These are phyloP conservation scores for Anorthoa munda DNA, from an alignment of 2,888 invertebrate species.

Conservation along the genomic window DNA sequence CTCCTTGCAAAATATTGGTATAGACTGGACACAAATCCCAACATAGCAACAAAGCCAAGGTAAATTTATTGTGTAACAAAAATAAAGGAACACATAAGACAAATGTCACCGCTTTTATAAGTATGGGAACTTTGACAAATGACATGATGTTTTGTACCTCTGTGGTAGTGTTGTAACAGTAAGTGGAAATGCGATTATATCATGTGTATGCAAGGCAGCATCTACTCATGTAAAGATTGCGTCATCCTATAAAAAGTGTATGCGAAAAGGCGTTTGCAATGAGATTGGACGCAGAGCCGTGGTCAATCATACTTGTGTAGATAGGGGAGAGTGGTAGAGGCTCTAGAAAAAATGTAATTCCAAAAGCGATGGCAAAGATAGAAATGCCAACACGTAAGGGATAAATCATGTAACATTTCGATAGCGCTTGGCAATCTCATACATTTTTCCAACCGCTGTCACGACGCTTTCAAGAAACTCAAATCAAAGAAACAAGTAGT, in stretches of 20 bases:
- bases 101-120: slow-evolving; percentile 9
- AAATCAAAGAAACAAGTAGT: too few species aligned
- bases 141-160: not conserved
- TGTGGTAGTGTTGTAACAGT: slow-evolving; percentile 19
- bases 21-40: too few species aligned
- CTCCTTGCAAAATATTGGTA: too few species aligned
- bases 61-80: not conserved
- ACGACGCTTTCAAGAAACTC: too few species aligned
- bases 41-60: too few species aligned
- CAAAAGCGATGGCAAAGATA: too few species aligned
- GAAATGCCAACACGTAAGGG: too few species aligned
- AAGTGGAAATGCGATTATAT: slow-evolving; percentile 44
- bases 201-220: slow-evolving; percentile 10
- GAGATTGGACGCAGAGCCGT: slow-evolving; percentile 1
- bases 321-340: too few species aligned
- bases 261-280: slow-evolving; percentile 1
- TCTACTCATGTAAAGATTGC: slow-evolving; percentile 14
- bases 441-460: too few species aligned
- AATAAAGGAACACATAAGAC: not conserved
- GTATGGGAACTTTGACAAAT: slow-evolving; percentile 1
- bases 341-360: too few species aligned
- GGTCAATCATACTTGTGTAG: not conserved
- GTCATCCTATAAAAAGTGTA: slow-evolving; percentile 8
- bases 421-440: too few species aligned
- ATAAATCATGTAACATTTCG: too few species aligned